Evolutionary conservation across 2,888 invertebrate genomes (phyloP), one percentile per base, ranked within the genome.

Genomic region (Heliothis peltigera): DNA sequence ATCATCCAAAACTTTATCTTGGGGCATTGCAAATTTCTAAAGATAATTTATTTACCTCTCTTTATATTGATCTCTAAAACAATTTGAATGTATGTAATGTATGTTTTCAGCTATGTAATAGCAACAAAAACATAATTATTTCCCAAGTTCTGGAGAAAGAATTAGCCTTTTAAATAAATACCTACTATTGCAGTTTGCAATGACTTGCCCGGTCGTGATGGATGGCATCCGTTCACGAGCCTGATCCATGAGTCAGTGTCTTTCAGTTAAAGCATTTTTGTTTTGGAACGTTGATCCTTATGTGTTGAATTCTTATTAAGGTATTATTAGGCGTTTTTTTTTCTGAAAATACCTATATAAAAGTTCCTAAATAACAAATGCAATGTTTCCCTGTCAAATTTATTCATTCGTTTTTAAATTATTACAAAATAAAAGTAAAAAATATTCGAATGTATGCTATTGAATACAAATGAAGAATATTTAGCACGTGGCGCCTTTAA

Each of bases 191-290:
- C 48, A 65, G 25, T 49, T 46, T 17, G 21, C 19, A 8, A 25
- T 21, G 25, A 35, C 4, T 4, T 48, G 21, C 46, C 39, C 52
- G 19, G 47, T 72, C 4, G 43, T n/a, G 48, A 67, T 28, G 8
- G 48, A 35, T 65, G 47, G 73, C 57, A 69, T 73, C 74, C 74
- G 67, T 47, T 57, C 56, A 52, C 74, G 47, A 74, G 47, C 56
- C 57, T 52, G 35, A 52, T 42, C 47, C 47, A 21, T 68, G 68
- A 68, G 19, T 73, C 68, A 68, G 66, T 66, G 42, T 17, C 42
- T 8, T 32, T 56, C 25, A 39, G 5, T 15, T 46, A 39, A 35
- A 42, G 32, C 55, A 47, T 66, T 42, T 56, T 52, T 56, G 52
- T 52, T 66, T 71, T 72, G 18, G 6, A 25, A 42, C 39, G 1